Evolutionary conservation across 1,140 invertebrate genomes (phyloP).

Genomic region (Oscheius sp.): DNA sequence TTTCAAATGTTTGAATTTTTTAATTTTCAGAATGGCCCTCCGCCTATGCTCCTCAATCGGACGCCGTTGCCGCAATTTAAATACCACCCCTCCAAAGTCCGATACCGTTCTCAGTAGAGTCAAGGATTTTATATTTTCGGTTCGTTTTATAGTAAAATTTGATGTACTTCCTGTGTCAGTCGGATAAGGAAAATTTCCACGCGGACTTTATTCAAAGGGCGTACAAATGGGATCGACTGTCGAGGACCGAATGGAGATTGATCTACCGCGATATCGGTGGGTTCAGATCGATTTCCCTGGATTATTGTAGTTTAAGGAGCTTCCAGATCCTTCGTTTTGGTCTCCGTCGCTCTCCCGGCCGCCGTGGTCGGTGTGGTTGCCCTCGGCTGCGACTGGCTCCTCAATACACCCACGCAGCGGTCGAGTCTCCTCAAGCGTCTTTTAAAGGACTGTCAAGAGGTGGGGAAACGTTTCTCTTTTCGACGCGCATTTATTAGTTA

Average conservation of each 20-base stretch:
- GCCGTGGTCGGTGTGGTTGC: neutral
- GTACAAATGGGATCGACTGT: constrained; percentile 7
- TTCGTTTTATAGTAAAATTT: neutral
- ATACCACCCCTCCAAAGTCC: neutral
- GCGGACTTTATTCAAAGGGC: constrained; percentile 8
- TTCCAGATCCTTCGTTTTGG: constrained; percentile 6
- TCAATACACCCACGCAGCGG: neutral
- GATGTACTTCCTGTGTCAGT: neutral
- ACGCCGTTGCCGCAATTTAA: too few species aligned
- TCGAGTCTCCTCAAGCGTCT: neutral
- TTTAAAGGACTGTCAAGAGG: neutral
- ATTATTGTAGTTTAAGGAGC: neutral
- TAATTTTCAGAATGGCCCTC: neutral
- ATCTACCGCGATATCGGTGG: constrained; percentile 20
- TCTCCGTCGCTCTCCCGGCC: neutral
- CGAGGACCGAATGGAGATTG: constrained; percentile 9
- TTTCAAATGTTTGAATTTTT: too few species aligned
- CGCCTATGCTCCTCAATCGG: too few species aligned
- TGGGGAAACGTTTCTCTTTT: neutral
- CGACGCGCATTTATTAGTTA: neutral
- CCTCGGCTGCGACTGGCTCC: neutral
- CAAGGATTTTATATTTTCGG: constrained; percentile 7
- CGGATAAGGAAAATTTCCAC: constrained; percentile 21
- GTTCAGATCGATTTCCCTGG: neutral
- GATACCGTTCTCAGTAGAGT: neutral